A percentile compares a stretch with the other conserved stretches of the same genome.
These are phyloP conservation scores for Norana najaformis DNA, from an alignment of 2,888 invertebrate genomes.

Conservation along the genomic window DNA sequence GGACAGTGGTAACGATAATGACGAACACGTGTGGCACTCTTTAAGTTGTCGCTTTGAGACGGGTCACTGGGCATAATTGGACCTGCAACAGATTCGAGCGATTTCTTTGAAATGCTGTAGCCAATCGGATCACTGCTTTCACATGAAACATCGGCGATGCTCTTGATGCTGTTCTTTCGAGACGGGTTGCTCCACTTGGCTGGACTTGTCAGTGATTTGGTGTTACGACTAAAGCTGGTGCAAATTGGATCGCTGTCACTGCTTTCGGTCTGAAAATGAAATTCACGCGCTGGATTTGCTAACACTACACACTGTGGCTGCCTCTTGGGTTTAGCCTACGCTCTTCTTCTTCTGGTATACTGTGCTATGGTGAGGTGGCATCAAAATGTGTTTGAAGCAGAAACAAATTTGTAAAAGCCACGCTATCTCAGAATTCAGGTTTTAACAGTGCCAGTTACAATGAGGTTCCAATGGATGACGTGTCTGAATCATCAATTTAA, in stretches of 20 bases:
- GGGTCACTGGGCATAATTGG: neutral
- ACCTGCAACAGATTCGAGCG: neutral
- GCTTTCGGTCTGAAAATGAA: neutral
- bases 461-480: neutral
- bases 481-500: too few relatives aligned
- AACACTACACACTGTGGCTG: neutral
- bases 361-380: neutral
- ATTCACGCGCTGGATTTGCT: neutral
- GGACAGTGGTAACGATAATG: slow-evolving; percentile 25
- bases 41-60: neutral
- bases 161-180: neutral
- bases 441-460: neutral
- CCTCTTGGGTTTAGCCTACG: neutral
- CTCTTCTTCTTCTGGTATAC: neutral
- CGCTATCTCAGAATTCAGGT: neutral
- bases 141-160: too few relatives aligned
- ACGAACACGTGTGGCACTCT: neutral
- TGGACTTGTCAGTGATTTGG: neutral
- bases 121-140: neutral
- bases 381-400: neutral
- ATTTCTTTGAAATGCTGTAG: neutral
- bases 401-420: neutral
- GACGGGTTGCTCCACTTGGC: neutral
- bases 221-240: neutral
- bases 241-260: too few relatives aligned